Evolutionary conservation across 2,888 invertebrate genomes (phyloP).

Genomic region (Agapetus fuscipes): DNA sequence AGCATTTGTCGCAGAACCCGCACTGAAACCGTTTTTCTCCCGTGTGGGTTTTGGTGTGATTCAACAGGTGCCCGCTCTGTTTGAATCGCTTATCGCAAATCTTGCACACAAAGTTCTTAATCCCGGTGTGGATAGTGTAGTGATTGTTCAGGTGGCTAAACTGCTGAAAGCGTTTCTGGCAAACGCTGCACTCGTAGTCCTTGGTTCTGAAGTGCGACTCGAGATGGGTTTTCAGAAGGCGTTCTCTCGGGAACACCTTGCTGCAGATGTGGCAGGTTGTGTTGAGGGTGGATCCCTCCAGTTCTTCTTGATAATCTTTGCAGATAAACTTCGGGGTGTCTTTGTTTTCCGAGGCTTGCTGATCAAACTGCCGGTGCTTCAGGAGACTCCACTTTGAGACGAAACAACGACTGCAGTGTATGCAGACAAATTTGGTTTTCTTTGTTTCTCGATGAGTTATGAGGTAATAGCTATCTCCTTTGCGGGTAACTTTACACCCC

Average conservation of each 20-base stretch:
- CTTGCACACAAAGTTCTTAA: slow-evolving; percentile 12
- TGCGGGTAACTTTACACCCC: not conserved
- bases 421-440: slow-evolving; percentile 1
- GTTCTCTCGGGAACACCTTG: slow-evolving; percentile 6
- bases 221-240: slow-evolving; percentile 7
- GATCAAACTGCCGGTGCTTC: slow-evolving; percentile 1
- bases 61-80: slow-evolving; percentile 18
- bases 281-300: not conserved
- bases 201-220: slow-evolving; percentile 6
- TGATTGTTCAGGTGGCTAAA: slow-evolving; percentile 15
- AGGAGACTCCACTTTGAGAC: slow-evolving; percentile 2
- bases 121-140: slow-evolving; percentile 12
- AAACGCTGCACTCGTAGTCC: slow-evolving; percentile 8
- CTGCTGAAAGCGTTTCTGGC: slow-evolving; percentile 15
- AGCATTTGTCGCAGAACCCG: slow-evolving; percentile 10
- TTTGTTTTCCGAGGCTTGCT: not conserved
- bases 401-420: slow-evolving; percentile 2
- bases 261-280: slow-evolving; percentile 9
- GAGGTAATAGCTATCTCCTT: not conserved
- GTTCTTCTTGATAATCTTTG: not conserved
- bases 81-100: slow-evolving; percentile 15
- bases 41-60: slow-evolving; percentile 15
- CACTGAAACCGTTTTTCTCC: slow-evolving; percentile 16
- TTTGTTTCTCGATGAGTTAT: not conserved
- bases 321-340: slow-evolving; percentile 1